Evolutionary conservation across 2,797 vertebrate genomes (phyloP).

Genomic region (Thripadectes ignobilis): DNA sequence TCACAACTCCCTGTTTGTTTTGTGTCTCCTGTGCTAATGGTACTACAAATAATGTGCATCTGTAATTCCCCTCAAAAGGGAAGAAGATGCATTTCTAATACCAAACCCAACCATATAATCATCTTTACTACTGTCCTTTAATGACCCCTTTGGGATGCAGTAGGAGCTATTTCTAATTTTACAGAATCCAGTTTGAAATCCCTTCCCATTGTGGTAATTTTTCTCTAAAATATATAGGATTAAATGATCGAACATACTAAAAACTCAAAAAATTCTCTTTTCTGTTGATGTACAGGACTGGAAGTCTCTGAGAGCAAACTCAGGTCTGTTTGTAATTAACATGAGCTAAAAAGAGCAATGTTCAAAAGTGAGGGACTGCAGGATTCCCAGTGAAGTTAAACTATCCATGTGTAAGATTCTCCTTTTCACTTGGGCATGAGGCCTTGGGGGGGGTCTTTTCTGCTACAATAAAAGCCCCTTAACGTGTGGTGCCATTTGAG

Average conservation of each 20-base stretch:
- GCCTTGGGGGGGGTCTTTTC: neutral
- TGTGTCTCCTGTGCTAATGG: neutral
- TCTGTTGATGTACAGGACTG: neutral
- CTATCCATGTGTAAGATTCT: neutral
- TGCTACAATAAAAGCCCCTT: neutral
- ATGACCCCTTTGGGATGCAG: neutral
- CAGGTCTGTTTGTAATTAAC: neutral
- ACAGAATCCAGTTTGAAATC: neutral
- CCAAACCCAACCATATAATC: neutral
- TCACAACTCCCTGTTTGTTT: neutral
- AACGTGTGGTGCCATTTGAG: neutral
- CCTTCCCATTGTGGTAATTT: neutral
- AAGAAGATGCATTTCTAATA: neutral
- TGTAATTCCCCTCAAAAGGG: neutral
- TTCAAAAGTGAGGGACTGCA: neutral
- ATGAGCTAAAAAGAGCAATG: neutral
- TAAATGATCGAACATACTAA: neutral
- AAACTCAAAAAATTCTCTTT: neutral
- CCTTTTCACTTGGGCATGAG: neutral
- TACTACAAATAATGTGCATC: neutral
- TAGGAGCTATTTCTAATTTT: neutral
- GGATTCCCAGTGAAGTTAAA: neutral
- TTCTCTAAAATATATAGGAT: neutral
- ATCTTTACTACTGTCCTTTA: neutral
- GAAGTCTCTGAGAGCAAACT: neutral